Percentiles rank a stretch among this genome's conserved stretches.
These are phyloP conservation scores for Glyphotaelius pellucidus DNA, from an alignment of 2,888 invertebrate genomes.

Conservation along the genomic window DNA sequence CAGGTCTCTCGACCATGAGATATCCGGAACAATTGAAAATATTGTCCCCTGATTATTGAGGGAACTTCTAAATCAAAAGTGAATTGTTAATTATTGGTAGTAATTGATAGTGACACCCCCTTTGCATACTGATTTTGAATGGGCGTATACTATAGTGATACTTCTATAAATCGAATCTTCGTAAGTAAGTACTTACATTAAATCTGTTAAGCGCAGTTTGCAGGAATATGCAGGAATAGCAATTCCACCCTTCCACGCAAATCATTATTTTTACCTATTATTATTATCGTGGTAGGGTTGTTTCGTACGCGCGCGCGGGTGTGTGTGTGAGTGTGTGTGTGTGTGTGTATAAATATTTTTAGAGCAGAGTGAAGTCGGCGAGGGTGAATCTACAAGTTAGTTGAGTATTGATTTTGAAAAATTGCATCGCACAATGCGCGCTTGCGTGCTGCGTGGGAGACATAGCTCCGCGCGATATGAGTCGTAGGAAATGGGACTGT, in stretches of 20 bases:
- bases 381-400: background rate
- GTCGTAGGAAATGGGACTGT: background rate
- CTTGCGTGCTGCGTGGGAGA: conserved; percentile 2
- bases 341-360: background rate
- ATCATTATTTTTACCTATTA: background rate
- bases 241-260: background rate
- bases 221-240: background rate
- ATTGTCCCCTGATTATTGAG: too few species aligned
- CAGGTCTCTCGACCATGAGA: too few species aligned
- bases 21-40: too few species aligned
- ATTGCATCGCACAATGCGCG: background rate
- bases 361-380: conserved; percentile 2
- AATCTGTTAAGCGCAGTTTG: too few species aligned
- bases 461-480: background rate
- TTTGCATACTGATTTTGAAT: too few species aligned
- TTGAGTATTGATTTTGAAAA: conserved; percentile 1
- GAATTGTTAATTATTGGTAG: too few species aligned
- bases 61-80: too few species aligned
- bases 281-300: background rate
- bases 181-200: too few species aligned
- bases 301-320: background rate
- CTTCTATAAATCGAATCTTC: too few species aligned
- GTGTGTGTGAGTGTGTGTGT: too few species aligned
- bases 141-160: too few species aligned
- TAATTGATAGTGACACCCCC: too few species aligned